Percentiles rank a stretch among this genome's conserved stretches.
These are phyloP conservation scores for Campoplex capitator DNA, from an alignment of 2,888 invertebrate genomes.

Conservation along the genomic window DNA sequence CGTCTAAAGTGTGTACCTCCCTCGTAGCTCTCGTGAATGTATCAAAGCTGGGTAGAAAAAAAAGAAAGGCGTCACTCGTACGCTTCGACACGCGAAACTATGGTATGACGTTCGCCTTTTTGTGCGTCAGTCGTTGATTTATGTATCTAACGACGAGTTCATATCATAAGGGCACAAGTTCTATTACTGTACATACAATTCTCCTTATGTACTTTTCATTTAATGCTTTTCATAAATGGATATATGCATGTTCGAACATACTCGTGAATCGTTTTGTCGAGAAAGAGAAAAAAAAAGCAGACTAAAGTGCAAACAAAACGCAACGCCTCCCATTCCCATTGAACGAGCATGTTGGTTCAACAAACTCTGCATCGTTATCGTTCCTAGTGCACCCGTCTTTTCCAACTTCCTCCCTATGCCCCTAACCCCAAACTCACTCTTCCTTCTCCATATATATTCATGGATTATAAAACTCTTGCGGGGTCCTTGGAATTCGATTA, in stretches of 20 bases:
- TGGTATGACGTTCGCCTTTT: neutral
- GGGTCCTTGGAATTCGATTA: slow-evolving; percentile 9
- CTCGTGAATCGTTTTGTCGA: slow-evolving; percentile 36
- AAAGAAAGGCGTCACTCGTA: neutral
- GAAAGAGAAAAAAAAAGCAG: slow-evolving; percentile 39
- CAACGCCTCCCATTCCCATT: slow-evolving; percentile 63
- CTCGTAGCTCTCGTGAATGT: neutral
- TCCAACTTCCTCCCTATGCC: slow-evolving; percentile 46
- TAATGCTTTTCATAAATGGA: neutral
- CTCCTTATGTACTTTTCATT: neutral
- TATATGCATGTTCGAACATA: neutral
- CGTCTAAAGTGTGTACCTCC: neutral
- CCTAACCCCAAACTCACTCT: neutral
- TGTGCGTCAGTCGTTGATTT: slow-evolving; percentile 5
- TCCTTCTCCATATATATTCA: neutral
- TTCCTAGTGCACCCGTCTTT: slow-evolving; percentile 24
- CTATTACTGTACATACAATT: neutral
- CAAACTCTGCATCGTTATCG: slow-evolving; percentile 65
- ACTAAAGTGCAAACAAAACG: slow-evolving; percentile 65
- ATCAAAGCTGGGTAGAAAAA: neutral
- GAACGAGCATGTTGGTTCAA: slow-evolving; percentile 57
- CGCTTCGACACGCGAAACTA: neutral
- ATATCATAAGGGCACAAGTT: neutral
- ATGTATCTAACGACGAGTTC: slow-evolving; percentile 14
- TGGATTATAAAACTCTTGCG: slow-evolving; percentile 8